Evolutionary conservation across 64 coral and sea anemone species (phyloP).

Genomic region (Dendrophyllia cribrosa): DNA sequence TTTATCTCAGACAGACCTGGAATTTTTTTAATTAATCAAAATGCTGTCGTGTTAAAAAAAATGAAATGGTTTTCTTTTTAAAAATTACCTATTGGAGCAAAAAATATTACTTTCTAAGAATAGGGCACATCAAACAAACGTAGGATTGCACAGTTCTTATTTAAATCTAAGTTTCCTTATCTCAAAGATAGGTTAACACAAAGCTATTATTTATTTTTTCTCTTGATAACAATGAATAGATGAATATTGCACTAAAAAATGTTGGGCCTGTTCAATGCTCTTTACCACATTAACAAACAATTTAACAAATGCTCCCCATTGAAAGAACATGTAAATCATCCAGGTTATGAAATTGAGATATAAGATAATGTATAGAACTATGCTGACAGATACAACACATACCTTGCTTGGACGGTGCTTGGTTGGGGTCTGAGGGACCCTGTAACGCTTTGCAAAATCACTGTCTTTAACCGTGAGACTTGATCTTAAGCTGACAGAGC

Average conservation of each 20-base stretch:
- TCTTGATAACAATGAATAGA: background rate
- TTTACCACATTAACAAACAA: background rate
- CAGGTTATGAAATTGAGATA: background rate
- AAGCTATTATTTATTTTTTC: too few species aligned
- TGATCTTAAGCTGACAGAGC: conserved; percentile 65
- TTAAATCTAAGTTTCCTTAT: too few species aligned
- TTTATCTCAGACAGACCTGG: too few species aligned
- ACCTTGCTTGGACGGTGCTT: conserved; percentile 75
- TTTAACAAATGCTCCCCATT: conserved; percentile 17
- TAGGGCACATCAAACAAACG: too few species aligned
- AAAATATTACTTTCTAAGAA: too few species aligned
- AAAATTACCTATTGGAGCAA: too few species aligned
- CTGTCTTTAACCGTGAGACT: conserved; percentile 53
- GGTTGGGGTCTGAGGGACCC: conserved; percentile 54
- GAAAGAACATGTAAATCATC: background rate
- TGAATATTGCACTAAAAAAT: background rate
- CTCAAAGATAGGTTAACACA: background rate
- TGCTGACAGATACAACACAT: background rate
- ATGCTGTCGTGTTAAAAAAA: too few species aligned
- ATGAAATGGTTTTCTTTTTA: too few species aligned
- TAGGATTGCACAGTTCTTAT: too few species aligned
- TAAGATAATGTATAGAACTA: background rate
- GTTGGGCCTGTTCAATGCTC: background rate
- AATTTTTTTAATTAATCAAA: too few species aligned
- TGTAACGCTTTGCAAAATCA: conserved; percentile 65